phyloP scores from a whole-genome alignment of 2,113 vertebrate species.

The Corvus moneduloides region DNA sequence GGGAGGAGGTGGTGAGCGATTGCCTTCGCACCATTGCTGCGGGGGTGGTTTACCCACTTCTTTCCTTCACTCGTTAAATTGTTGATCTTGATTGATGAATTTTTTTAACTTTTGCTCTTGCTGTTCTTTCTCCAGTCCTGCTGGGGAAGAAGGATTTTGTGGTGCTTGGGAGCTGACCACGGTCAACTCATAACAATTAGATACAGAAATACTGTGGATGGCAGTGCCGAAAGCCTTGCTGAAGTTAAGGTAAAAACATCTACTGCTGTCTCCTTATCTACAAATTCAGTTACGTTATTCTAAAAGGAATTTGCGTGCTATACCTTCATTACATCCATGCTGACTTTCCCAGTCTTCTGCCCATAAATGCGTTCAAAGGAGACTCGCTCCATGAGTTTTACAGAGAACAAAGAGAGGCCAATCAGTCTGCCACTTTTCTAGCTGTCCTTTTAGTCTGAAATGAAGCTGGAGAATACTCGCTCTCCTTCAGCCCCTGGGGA shows the following conservation, averaged over 20 bases:
- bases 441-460: not conserved
- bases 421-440: not conserved
- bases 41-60: no score
- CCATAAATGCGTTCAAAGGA: not conserved
- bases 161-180: not conserved
- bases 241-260: not conserved
- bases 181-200: not conserved
- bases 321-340: not conserved
- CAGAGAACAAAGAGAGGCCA: not conserved
- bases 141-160: not conserved
- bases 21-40: no score
- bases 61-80: not conserved
- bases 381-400: not conserved
- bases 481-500: not conserved
- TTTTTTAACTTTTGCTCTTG: not conserved
- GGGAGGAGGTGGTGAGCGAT: accelerated
- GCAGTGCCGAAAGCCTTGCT: not conserved
- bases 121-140: not conserved
- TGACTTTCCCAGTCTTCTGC: not conserved
- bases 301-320: not conserved
- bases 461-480: not conserved
- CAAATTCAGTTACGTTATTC: not conserved
- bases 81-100: not conserved
- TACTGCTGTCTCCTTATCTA: not conserved
- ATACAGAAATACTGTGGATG: not conserved